Evolutionary conservation across 2,113 vertebrate genomes (phyloP), one percentile per base, ranked within the genome.

Genomic region (Tetrao urogallus): DNA sequence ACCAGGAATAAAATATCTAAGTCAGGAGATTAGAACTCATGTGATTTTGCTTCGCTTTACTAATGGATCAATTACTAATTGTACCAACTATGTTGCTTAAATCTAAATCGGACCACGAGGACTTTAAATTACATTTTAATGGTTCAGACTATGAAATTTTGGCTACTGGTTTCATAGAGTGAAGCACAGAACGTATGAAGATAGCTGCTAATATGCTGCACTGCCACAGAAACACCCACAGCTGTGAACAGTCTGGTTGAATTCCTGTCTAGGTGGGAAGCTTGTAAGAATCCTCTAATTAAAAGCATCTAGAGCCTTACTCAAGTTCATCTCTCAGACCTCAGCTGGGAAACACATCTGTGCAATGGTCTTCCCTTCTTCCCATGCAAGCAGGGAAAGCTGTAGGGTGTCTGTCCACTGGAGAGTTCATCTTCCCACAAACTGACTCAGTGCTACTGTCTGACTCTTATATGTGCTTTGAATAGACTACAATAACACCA

Each of bases 231-330:
- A 91, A 27, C 79, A 86, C 56, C 13, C 80, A 72, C 80, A 96
- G 82, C 63, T 92, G 93, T 90, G 88, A 42, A 74, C 52, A 57
- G 20, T 9, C 27, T 40, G 8, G 9, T n/a, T 38, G 69, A 38
- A 80, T 77, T 92, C 88, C 86, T 88, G 47, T 88, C 88, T 75
- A 90, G 42, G 21, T 81, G 69, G 76, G 65, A 90, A 90, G 79
- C 86, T 91, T 77, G 79, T 93, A 91, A 94, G 94, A 93, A 86
- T 77, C 69, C 32, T 67, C 80, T 94, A 82, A 90, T 90, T 90
- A 93, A 94, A 96, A 91, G 63, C 32, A 52, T 92, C 56, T 61
- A 32, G 45, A 52, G 56, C 50, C 28, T 92, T 83, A 86, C 90
- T 95, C 64, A 83, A 91, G 69, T 56, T 47, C 5, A 11, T 65